phyloP scores from a whole-genome alignment of 2,113 vertebrate species.

The Muntiacus muntjak region DNA sequence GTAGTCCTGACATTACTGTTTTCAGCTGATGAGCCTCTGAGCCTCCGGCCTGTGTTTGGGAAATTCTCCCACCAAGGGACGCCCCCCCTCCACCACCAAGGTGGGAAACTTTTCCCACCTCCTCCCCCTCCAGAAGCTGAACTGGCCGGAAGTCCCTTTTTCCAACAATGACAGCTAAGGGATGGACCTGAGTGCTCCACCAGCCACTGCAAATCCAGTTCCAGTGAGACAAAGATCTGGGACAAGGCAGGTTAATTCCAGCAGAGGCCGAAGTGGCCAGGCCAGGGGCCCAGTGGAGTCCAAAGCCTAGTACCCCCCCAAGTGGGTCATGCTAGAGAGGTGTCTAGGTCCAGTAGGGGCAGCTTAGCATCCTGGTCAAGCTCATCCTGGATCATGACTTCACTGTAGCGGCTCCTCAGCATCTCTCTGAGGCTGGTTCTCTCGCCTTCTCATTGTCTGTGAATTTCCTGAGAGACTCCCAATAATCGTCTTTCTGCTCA shows the following conservation, averaged over 20 bases:
- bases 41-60: not conserved
- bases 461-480: not conserved
- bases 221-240: not conserved
- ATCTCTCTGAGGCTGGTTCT: not conserved
- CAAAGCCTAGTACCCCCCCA: not conserved
- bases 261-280: not conserved
- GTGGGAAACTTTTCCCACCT: not conserved
- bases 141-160: not conserved
- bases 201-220: not conserved
- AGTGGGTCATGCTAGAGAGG: not conserved
- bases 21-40: not conserved
- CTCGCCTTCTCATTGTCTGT: not conserved
- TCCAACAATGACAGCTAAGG: not conserved
- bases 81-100: rapidly evolving
- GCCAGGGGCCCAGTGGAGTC: not conserved
- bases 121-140: not conserved
- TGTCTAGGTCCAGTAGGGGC: not conserved
- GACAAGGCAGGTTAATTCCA: not conserved
- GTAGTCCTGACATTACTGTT: not conserved
- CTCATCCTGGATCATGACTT: not conserved
- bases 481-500: not conserved
- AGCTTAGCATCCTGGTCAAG: not conserved
- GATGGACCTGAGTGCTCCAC: not conserved
- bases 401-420: rapidly evolving
- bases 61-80: not conserved